A percentile compares a stretch with the other conserved stretches of the same genome.
Evolutionary conservation across 2,888 invertebrate species (phyloP).

Genomic region (Napeogenes sylphis): DNA sequence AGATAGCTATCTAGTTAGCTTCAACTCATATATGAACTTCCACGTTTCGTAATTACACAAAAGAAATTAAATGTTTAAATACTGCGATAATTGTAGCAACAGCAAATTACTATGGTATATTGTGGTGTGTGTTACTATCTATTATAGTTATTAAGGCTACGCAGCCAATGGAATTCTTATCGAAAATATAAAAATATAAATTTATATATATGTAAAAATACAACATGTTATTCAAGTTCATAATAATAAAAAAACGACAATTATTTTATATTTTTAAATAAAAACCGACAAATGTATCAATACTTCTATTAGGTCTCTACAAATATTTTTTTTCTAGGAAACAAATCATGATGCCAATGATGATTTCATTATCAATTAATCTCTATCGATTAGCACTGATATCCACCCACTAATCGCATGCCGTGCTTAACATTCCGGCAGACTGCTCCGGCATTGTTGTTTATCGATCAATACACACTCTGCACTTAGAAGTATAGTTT

Average conservation of each 20-base stretch:
- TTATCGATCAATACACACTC: conserved; percentile 14
- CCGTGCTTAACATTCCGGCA: conserved; percentile 25
- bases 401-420: conserved; percentile 24
- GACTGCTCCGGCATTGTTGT: conserved; percentile 22
- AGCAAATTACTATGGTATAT: conserved; percentile 46
- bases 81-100: conserved; percentile 49
- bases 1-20: conserved; percentile 63
- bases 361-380: conserved; percentile 13
- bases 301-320: too few species aligned
- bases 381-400: conserved; percentile 19
- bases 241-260: too few species aligned
- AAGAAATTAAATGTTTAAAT: conserved; percentile 62
- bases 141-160: conserved; percentile 17
- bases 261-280: too few species aligned
- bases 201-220: too few species aligned
- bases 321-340: neutral
- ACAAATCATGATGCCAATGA: neutral
- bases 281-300: too few species aligned
- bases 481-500: neutral
- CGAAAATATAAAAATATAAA: too few species aligned
- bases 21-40: conserved; percentile 60
- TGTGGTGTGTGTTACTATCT: conserved; percentile 43
- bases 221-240: too few species aligned
- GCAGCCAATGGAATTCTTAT: neutral
- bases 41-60: conserved; percentile 68